Evolutionary conservation across 1,140 invertebrate species (phyloP).

Genomic region (Geopemphigus sp.): DNA sequence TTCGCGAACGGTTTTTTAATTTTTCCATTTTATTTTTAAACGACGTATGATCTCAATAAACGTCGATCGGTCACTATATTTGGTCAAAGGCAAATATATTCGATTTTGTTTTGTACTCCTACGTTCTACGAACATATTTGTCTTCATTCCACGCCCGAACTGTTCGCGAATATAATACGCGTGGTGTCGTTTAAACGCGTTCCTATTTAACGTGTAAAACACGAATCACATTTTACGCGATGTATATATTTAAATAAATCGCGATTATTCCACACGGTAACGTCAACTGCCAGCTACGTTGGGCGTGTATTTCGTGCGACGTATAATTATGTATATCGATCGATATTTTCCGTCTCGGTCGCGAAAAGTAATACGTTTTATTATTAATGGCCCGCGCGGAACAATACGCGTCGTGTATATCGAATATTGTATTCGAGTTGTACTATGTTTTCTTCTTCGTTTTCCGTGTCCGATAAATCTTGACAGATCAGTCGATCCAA

Average conservation of each 20-base stretch:
- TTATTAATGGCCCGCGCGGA: too few species aligned
- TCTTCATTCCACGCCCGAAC: not conserved
- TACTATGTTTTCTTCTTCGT: not conserved
- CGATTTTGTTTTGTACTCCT: not conserved
- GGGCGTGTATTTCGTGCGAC: not conserved
- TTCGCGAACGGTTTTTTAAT: too few species aligned
- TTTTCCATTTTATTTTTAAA: too few species aligned
- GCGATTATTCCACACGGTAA: not conserved
- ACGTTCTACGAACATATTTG: not conserved
- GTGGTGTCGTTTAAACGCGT: not conserved
- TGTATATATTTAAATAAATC: not conserved
- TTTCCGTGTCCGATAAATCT: not conserved
- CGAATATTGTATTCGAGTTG: not conserved
- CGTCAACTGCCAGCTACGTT: not conserved
- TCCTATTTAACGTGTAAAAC: too few species aligned
- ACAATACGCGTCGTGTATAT: too few species aligned
- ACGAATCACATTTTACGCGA: too few species aligned
- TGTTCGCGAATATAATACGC: not conserved
- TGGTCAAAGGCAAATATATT: not conserved
- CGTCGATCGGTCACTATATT: not conserved
- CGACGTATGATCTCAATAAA: not conserved
- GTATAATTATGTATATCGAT: not conserved
- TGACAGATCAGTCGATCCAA: slow-evolving; percentile 9
- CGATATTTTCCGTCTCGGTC: not conserved
- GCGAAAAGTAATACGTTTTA: not conserved